Conservation (phyloP, 2,113 vertebrate species). For the Otocyon megalotis region DNA sequence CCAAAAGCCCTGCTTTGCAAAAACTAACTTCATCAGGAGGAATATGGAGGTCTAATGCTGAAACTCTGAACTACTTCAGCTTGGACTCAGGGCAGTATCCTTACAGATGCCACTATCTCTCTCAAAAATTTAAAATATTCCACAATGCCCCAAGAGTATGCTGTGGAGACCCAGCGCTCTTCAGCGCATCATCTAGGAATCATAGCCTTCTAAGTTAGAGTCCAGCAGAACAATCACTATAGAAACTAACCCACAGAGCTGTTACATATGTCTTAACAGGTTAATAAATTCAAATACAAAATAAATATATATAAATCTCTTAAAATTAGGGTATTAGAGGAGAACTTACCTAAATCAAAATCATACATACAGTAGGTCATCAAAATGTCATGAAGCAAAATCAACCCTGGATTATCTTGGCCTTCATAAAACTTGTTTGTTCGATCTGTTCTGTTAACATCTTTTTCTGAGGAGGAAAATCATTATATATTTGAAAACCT, state of each 20-base stretch:
- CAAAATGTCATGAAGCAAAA: conserved; percentile 97
- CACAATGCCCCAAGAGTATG: neutral
- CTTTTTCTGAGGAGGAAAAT: conserved; percentile 92
- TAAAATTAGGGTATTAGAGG: conserved; percentile 41
- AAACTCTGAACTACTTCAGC: conserved; percentile 36
- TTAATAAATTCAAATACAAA: conserved; percentile 55
- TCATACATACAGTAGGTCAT: conserved; percentile 99
- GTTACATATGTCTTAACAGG: neutral
- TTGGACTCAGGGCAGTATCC: neutral
- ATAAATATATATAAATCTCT: conserved; percentile 17
- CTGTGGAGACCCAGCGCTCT: neutral
- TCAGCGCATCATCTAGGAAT: neutral
- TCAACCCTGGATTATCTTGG: conserved; percentile 95
- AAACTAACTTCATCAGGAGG: neutral
- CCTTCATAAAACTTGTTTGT: conserved; percentile 98
- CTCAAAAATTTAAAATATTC: neutral
- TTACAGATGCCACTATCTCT: neutral
- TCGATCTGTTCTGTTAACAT: conserved; percentile 97
- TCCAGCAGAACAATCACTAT: neutral
- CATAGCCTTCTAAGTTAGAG: neutral
- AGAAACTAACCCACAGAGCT: neutral
- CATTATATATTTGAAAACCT: conserved; percentile 78
- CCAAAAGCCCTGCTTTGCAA: neutral
- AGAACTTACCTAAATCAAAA: conserved; percentile 96
- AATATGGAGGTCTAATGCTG: neutral